phyloP scores from a whole-genome alignment of 2,113 vertebrate genomes.

The Indicator indicator region DNA sequence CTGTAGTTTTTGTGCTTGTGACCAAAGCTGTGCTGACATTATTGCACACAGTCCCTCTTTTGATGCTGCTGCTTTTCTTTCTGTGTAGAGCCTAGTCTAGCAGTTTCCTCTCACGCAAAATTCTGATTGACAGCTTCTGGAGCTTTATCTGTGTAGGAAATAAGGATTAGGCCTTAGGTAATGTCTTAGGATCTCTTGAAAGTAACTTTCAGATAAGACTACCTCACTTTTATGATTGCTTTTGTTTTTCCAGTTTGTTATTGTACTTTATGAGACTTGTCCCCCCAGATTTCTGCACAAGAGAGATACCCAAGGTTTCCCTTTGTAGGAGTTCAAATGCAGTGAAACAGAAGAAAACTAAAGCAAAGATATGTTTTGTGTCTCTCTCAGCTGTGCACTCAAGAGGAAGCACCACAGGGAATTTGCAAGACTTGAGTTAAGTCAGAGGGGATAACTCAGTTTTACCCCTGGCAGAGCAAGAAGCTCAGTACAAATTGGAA shows the following conservation, averaged over 20 bases:
- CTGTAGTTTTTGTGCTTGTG: too few relatives aligned
- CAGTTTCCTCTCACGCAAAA: background rate
- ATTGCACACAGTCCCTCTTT: background rate
- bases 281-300: background rate
- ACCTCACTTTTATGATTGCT: background rate
- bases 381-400: background rate
- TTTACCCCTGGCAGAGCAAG: constrained; percentile 28
- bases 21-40: too few relatives aligned
- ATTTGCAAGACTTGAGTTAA: background rate
- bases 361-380: background rate
- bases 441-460: constrained; percentile 15
- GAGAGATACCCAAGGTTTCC: background rate
- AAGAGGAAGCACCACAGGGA: background rate
- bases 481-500: constrained; percentile 17
- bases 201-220: background rate
- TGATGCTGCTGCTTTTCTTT: background rate
- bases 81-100: background rate
- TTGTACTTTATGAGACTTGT: background rate
- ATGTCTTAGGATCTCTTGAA: background rate
- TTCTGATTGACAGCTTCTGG: background rate
- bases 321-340: constrained; percentile 4
- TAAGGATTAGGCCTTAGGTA: background rate
- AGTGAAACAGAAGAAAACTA: constrained; percentile 8
- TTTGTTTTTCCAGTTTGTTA: background rate
- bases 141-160: background rate